phyloP scores from a whole-genome alignment of 2,113 vertebrate genomes.

The Paradisaea rubra region DNA sequence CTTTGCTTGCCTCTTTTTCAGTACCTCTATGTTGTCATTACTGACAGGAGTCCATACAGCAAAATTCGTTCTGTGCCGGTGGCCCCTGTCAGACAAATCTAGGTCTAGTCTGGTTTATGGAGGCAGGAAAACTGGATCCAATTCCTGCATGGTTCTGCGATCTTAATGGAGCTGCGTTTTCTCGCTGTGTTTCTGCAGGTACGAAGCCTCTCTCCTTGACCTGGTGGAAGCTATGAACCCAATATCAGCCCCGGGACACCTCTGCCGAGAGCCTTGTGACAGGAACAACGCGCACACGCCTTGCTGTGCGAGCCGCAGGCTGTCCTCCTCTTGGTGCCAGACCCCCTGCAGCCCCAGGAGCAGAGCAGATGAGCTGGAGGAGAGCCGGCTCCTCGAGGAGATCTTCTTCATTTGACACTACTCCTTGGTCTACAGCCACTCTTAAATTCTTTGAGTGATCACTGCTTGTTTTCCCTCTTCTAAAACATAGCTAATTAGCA shows the following conservation, averaged over 20 bases:
- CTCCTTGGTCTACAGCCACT: background rate
- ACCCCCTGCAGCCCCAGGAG: conserved; percentile 27
- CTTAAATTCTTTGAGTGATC: conserved; percentile 61
- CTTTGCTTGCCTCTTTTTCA: background rate
- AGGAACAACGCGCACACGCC: background rate
- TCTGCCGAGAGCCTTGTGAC: background rate
- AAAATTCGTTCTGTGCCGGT: background rate
- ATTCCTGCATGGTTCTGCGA: background rate
- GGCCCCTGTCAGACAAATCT: background rate
- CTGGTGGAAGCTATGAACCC: conserved; percentile 81
- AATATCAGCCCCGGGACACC: conserved; percentile 11
- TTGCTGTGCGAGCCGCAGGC: background rate
- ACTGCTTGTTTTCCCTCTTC: conserved; percentile 19
- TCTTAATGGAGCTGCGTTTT: background rate
- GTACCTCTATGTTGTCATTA: background rate
- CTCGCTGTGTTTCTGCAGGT: conserved; percentile 67
- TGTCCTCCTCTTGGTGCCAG: background rate
- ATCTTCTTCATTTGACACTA: conserved; percentile 90
- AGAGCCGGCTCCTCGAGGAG: conserved; percentile 88
- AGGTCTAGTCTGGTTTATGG: background rate
- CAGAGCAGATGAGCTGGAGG: conserved; percentile 75
- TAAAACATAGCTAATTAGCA: background rate
- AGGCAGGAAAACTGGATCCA: background rate
- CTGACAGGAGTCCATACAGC: background rate
- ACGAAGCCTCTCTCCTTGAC: conserved; percentile 78